Evolutionary conservation across 2,797 vertebrate species (phyloP), one percentile per base, ranked within the genome.

Genomic region (Ambastaia sidthimunki): DNA sequence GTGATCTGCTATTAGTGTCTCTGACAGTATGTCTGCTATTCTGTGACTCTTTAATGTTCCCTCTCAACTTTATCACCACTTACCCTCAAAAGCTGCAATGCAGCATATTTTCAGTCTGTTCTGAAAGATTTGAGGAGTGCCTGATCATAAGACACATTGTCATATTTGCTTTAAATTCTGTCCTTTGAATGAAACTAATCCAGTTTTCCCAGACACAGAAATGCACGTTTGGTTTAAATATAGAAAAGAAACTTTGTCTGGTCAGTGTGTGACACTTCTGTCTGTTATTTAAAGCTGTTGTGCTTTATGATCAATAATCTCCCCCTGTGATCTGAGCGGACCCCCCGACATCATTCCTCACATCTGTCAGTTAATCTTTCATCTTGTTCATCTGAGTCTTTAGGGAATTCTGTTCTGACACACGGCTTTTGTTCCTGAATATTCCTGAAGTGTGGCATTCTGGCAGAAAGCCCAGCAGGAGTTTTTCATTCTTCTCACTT

Each of bases 401-500:
- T 73, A 48, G 52, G 74, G 72, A 59, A 60, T 60, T 60, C 57
- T 60, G 23, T 28, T 60, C 57, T 25, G 57, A 80, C 73, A 74
- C 60, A 60, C 72, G 60, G 70, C 77, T 84, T 81, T 71, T 80
- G 74, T 74, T 34, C 69, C 66, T 74, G 68, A 71, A 80, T 78
- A 82, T 77, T 70, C 74, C 80, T 23, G 52, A 80, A 77, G 81
- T 84, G 80, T 74, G 76, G 25, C 41, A 18, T 75, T 70, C 65
- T 75, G 81, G 82, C 86, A 80, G 63, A 10, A 71, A 0, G 83
- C 82, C 78, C 77, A 82, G 74, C 76, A 47, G 66, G 57, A 59
- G 48, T 16, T 44, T 84, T 79, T 83, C 34, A 55, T 60, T 60
- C 23, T 79, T 82, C 62, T 82, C 63, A 67, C 75, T 80, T 82